Evolutionary conservation across 2,888 invertebrate species (phyloP).

Genomic region (Rotaria socialis): DNA sequence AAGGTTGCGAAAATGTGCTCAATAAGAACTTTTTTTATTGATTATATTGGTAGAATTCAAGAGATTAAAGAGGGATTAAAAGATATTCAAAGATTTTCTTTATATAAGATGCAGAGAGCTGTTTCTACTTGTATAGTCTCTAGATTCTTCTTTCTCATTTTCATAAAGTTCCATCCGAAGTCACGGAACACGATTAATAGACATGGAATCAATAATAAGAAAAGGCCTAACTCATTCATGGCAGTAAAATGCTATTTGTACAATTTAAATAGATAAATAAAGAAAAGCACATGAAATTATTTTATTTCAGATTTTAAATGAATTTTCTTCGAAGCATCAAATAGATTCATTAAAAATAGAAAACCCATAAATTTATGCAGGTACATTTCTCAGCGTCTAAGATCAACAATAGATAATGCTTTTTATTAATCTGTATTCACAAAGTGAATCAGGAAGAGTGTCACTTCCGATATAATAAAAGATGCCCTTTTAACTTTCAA

Average conservation of each 20-base stretch:
- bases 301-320: not conserved
- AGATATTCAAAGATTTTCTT: too few species aligned
- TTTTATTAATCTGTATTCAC: not conserved
- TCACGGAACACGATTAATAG: not conserved
- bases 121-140: not conserved
- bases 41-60: too few species aligned
- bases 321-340: too few species aligned
- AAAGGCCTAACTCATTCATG: too few species aligned
- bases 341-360: not conserved
- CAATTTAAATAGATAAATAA: not conserved
- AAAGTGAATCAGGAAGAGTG: not conserved
- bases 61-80: too few species aligned
- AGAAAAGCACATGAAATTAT: too few species aligned
- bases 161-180: not conserved
- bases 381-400: not conserved
- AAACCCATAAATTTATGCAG: not conserved
- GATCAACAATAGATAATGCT: not conserved
- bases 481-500: not conserved
- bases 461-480: not conserved
- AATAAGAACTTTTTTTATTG: too few species aligned
- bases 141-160: not conserved
- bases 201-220: not conserved
- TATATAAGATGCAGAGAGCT: too few species aligned
- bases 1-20: too few species aligned
- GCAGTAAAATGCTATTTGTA: not conserved